Evolutionary conservation across 2,113 vertebrate species (phyloP).

Genomic region (Eulemur rufifrons): DNA sequence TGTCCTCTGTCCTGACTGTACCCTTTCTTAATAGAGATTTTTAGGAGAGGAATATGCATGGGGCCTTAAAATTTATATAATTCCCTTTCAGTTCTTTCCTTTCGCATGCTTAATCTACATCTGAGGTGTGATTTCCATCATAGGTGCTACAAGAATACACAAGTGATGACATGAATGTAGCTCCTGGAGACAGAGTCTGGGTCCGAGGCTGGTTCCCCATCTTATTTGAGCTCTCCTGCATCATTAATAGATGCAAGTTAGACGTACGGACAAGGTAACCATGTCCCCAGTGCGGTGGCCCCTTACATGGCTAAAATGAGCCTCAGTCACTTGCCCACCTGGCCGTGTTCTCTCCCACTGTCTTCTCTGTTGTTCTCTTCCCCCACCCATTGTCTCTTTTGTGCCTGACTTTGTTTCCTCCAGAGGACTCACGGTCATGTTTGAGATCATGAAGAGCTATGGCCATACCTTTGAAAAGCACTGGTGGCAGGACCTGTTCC

Average conservation of each 20-base stretch:
- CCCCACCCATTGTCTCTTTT: slow-evolving; percentile 10
- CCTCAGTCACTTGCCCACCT: neutral
- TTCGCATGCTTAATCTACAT: neutral
- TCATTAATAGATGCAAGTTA: slow-evolving; percentile 98
- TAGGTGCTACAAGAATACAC: slow-evolving; percentile 97
- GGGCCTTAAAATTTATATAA: neutral
- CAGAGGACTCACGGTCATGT: slow-evolving; percentile 98
- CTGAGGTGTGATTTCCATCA: slow-evolving; percentile 31
- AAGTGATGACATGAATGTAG: slow-evolving; percentile 99
- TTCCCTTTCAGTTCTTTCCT: neutral
- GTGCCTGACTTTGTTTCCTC: slow-evolving; percentile 40
- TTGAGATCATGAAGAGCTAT: slow-evolving; percentile 99
- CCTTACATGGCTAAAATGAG: neutral
- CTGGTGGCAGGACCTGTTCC: slow-evolving; percentile 99
- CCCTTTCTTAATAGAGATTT: neutral
- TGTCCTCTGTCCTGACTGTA: neutral
- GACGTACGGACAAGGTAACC: slow-evolving; percentile 95
- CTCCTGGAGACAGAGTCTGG: slow-evolving; percentile 96
- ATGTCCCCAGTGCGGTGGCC: accelerated
- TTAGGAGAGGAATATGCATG: neutral
- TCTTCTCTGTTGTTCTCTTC: neutral
- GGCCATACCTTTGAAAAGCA: slow-evolving; percentile 97
- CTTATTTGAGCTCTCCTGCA: slow-evolving; percentile 97
- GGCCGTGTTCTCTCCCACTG: neutral
- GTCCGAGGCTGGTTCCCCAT: slow-evolving; percentile 99